A percentile compares a stretch with the other conserved stretches of the same genome.
phyloP scores from a whole-genome alignment of 2,888 invertebrate species.

The Ferrisia virgata region DNA sequence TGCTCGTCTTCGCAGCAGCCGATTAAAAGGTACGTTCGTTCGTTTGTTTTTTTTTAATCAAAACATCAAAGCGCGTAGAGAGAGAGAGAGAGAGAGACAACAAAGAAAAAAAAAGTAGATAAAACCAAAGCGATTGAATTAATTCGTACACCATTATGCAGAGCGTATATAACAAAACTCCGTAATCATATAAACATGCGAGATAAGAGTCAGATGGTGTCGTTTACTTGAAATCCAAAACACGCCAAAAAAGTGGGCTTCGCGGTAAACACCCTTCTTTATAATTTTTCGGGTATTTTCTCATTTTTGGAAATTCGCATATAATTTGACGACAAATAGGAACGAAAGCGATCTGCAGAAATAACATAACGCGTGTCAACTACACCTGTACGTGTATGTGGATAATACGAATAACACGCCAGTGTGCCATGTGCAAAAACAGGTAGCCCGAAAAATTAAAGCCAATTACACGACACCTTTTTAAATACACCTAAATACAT shows the following conservation, averaged over 20 bases:
- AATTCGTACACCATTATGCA: neutral
- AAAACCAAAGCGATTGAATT: neutral
- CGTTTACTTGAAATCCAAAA: slow-evolving; percentile 42
- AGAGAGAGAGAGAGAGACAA: neutral
- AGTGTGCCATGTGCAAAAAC: neutral
- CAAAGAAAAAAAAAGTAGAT: neutral
- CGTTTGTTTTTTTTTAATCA: neutral
- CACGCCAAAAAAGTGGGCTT: slow-evolving; percentile 42
- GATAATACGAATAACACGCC: neutral
- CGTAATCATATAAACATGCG: neutral
- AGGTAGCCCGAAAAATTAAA: neutral
- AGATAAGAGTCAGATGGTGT: neutral
- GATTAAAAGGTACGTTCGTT: neutral
- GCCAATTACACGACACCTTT: neutral
- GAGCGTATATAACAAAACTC: neutral
- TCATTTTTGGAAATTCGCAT: slow-evolving; percentile 16
- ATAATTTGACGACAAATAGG: slow-evolving; percentile 23
- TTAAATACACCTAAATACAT: too few relatives aligned
- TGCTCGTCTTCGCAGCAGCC: neutral
- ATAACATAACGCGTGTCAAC: slow-evolving; percentile 13
- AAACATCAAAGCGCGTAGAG: neutral
- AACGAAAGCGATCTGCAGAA: slow-evolving; percentile 32
- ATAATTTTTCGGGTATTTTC: slow-evolving; percentile 33
- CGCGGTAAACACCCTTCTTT: slow-evolving; percentile 34
- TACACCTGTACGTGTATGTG: neutral